Base-by-base conservation (phyloP, 2,888 invertebrate genomes). In the Oxytorus armatus region DNA sequence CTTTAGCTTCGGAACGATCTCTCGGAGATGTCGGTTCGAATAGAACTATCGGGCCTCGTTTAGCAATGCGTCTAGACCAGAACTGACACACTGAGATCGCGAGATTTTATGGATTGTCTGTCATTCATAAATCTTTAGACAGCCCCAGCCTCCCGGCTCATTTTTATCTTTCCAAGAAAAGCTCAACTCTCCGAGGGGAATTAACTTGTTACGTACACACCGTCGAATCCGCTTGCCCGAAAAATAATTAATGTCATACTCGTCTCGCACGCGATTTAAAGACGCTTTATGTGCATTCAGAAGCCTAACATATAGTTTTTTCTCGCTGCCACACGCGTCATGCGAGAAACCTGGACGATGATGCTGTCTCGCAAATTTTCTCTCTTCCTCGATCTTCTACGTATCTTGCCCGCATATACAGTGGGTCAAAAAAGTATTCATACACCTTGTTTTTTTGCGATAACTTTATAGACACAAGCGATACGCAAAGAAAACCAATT, bases 261-360 rank as follows among this genome's bases (percentile, higher is more conserved):
- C 55, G 63, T 44, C 39, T 74, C 55, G 63, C 79, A 65, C 74
- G 74, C 36, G 74, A 79, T 69, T 79, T 68, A 29, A 63, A 53
- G 23, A 49, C 55, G 33, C 47, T 79, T 79, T 79, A 69, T 57
- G 59, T 42, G 61, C 18, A 11, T 36, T 42, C 73, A 23, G 63
- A 42, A 63, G 73, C 53, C 16, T 18, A 18, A 42, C 18, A 42
- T 65, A 14, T 29, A 51, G 14, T 7, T 55, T 57, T 33, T 47
- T 44, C 1, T 44, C 14, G 2, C 14, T 44, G n/a, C 44, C 39
- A 8, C 25, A 39, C 21, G 14, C 36, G 14, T 53, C 39, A 23
- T 10, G 39, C 25, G 59, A 25, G 21, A 53, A 25, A 53, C 21
- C 33, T 16, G 49, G 49, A 18, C 18, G 10, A 29, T 65, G 7